phyloP scores from a whole-genome alignment of 2,113 vertebrate genomes.

The Phaetusa simplex region DNA sequence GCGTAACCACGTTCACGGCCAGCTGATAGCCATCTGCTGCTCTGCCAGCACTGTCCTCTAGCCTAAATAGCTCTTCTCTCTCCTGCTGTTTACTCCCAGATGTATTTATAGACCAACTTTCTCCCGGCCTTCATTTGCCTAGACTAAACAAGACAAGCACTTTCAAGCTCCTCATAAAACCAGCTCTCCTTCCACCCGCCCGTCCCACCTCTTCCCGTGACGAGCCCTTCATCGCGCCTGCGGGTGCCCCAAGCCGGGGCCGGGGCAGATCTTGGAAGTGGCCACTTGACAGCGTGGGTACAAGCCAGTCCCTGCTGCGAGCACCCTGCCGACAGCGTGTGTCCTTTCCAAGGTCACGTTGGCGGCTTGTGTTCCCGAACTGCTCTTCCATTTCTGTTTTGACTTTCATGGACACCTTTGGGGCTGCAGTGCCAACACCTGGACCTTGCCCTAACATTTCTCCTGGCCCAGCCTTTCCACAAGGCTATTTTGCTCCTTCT shows the following conservation, averaged over 20 bases:
- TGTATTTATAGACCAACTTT: constrained; percentile 56
- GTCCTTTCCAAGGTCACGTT: neutral
- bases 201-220: neutral
- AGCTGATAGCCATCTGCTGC: constrained; percentile 59
- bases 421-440: neutral
- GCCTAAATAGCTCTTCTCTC: constrained; percentile 51
- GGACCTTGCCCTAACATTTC: neutral
- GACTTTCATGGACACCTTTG: neutral
- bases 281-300: accelerated
- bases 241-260: neutral
- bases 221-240: accelerated
- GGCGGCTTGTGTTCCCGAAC: neutral
- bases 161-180: neutral
- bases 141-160: constrained; percentile 59
- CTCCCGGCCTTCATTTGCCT: constrained; percentile 26
- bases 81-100: constrained; percentile 48
- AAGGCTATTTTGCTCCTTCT: neutral
- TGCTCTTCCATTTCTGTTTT: neutral
- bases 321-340: neutral
- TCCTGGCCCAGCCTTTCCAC: neutral
- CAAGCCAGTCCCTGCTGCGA: accelerated
- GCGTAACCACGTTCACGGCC: neutral
- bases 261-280: neutral
- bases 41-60: constrained; percentile 48
- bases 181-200: neutral